Base-by-base conservation (phyloP, 2,797 vertebrate genomes). In the Vespertilio murinus region DNA sequence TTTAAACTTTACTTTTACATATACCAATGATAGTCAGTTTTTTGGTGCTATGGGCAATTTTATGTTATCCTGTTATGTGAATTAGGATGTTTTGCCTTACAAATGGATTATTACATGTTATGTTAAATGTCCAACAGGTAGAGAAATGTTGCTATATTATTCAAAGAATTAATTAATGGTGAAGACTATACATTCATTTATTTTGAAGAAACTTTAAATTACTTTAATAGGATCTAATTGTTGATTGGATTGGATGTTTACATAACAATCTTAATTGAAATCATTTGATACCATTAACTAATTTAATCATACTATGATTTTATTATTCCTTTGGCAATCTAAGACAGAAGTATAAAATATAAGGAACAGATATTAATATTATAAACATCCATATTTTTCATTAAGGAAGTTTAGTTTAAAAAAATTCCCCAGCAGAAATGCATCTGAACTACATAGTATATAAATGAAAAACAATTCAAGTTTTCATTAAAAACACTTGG, bases 181-280 rank as follows among this genome's bases (percentile, higher is more conserved):
- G 52, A 73, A 67, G 81, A 93, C 42, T 95, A 94, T 77, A 90
- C 23, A 74, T 30, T 22, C 89, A 73, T 10, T 59, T 88, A 93
- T 90, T 92, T 93, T 3, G 93, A 78, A 69, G 12, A 91, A 90
- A 95, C 47, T 7, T 49, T 94, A 61, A 0, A 77, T 95, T 90
- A 93, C 65, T 93, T 71, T 78, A 28, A 64, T 12, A 42, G 0
- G 40, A 42, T 75, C 88, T 95, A 3, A 77, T 75, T 96, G 22
- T 69, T 88, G 16, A 95, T 87, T 91, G 61, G 79, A 73, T 90
- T 92, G 23, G 14, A 89, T 2, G 22, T 90, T 90, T 85, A 86
- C 6, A 65, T 90, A 88, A 61, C 28, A 87, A 14, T 33, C 8
- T 78, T 47, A 35, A 61, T 9, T 88, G 49, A 93, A 96, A 87